phyloP scores from a whole-genome alignment of 2,888 invertebrate species.

The Agelastica alni region DNA sequence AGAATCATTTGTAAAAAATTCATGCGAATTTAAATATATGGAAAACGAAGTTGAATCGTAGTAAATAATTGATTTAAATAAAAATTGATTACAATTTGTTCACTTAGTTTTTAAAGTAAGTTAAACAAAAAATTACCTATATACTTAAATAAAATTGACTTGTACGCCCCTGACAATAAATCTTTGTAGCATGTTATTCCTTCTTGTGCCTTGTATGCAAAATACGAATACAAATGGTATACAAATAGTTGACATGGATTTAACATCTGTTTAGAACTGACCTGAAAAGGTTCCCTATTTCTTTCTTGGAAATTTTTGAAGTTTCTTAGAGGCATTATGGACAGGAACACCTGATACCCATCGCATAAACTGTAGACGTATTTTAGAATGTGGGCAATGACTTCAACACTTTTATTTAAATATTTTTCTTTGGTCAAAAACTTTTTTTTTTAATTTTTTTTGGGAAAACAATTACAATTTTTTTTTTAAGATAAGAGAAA shows the following conservation, averaged over 20 bases:
- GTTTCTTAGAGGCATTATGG: conserved; percentile 24
- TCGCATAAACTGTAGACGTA: conserved; percentile 19
- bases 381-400: conserved; percentile 22
- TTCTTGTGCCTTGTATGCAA: conserved; percentile 16
- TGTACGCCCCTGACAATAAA: conserved; percentile 19
- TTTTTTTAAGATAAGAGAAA: too few species aligned
- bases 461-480: too few species aligned
- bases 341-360: conserved; percentile 27
- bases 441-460: too few species aligned
- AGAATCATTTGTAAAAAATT: too few species aligned
- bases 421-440: too few species aligned
- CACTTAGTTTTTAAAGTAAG: too few species aligned
- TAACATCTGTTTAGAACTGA: conserved; percentile 28
- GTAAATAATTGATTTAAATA: too few species aligned
- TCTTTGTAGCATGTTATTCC: conserved; percentile 10
- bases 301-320: conserved; percentile 24
- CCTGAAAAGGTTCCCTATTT: conserved; percentile 27
- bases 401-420: conserved; percentile 18
- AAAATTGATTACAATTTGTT: too few species aligned
- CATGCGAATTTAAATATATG: too few species aligned
- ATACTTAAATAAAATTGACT: too few species aligned
- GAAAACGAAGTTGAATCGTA: too few species aligned
- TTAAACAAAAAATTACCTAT: too few species aligned
- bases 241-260: conserved; percentile 28
- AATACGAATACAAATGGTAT: conserved; percentile 27